Conservation (phyloP, 2,888 invertebrate genomes). For the Galeopsomyia nigrocyanea region DNA sequence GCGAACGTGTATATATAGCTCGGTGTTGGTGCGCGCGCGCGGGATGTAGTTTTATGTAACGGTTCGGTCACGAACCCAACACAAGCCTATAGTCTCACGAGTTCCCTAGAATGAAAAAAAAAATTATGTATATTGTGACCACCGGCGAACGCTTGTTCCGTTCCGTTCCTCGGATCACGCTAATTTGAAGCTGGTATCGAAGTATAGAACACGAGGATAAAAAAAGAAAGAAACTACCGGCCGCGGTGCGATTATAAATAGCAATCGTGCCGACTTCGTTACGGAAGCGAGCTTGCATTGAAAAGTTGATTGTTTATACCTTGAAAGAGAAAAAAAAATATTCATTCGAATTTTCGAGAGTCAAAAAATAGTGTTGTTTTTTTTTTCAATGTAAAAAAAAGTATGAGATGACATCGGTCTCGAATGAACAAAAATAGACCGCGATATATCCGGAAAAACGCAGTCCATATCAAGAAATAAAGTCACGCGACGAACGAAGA, state of each 20-base stretch:
- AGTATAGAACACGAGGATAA: neutral
- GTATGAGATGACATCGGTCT: neutral
- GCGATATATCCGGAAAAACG: neutral
- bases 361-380: too few relatives aligned
- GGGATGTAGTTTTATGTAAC: conserved; percentile 51
- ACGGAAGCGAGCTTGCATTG: too few relatives aligned
- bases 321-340: neutral
- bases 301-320: too few relatives aligned
- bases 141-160: conserved; percentile 16
- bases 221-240: neutral
- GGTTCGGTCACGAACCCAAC: conserved; percentile 55
- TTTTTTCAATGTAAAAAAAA: neutral
- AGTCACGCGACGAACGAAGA: conserved; percentile 24
- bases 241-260: neutral
- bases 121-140: conserved; percentile 24
- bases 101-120: conserved; percentile 14
- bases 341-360: neutral
- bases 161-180: conserved; percentile 16
- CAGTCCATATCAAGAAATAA: conserved; percentile 30
- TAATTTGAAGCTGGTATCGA: too few relatives aligned
- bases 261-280: too few relatives aligned
- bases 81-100: conserved; percentile 47
- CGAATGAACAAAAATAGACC: neutral
- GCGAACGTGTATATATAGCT: conserved; percentile 42
- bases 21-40: neutral